Conservation (phyloP, 1,140 invertebrate genomes). For the Sinonovacula constricta region DNA sequence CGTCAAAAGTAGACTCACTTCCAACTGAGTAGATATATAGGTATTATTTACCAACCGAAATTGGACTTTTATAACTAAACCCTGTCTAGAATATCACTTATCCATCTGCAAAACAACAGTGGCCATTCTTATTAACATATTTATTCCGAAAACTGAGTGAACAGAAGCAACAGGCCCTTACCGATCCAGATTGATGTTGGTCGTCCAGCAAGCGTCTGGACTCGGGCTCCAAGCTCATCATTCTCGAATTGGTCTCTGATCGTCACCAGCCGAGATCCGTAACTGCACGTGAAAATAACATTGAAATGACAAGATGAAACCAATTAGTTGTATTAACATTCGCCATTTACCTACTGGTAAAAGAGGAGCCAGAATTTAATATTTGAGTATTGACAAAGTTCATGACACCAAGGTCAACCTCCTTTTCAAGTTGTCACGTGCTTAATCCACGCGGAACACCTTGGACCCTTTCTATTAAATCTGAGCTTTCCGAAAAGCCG, state of each 20-base stretch:
- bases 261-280: conserved; percentile 47
- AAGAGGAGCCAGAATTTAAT: background rate
- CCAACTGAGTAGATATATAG: background rate
- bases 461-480: background rate
- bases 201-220: background rate
- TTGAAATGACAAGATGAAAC: background rate
- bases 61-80: background rate
- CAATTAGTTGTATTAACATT: background rate
- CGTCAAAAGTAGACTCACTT: background rate
- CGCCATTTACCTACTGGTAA: background rate
- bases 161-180: background rate
- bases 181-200: conserved; percentile 19
- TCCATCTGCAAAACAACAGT: background rate
- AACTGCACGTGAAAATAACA: conserved; percentile 11
- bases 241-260: conserved; percentile 36
- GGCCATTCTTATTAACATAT: background rate
- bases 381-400: background rate
- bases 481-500: no score
- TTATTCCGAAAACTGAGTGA: background rate
- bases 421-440: background rate
- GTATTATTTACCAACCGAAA: background rate
- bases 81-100: background rate
- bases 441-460: background rate
- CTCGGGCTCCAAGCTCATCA: conserved; percentile 12
- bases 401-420: background rate